Evolutionary conservation across 2,888 invertebrate genomes (phyloP), one percentile per base, ranked within the genome.

Genomic region (Andrena bicolor): DNA sequence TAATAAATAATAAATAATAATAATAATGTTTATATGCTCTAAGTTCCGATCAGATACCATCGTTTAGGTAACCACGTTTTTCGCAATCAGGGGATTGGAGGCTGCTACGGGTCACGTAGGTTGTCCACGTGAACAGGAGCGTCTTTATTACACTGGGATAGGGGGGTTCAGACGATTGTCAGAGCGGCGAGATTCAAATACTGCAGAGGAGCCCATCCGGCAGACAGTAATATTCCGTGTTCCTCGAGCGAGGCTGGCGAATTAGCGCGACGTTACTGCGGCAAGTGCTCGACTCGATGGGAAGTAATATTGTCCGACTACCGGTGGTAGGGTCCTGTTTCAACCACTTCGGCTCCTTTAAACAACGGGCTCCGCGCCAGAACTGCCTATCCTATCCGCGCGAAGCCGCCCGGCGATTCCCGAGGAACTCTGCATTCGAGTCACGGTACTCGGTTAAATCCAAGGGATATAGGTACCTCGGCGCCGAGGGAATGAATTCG

Each of bases 221-320:
- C 77, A 78, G 82, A 82, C 68, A 78, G 87, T 74, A 86, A 87
- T 85, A 86, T 85, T 80, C 75, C 86, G 77, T 84, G 82, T 78
- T 75, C 70, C 58, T 58, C 56, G 71, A 48, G 66, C 60, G 78
- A 64, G 80, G 68, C 74, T 66, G 71, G 41, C 79, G 84, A 88
- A 87, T 87, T 88, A 87, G 75, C 76, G 79, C 69, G 78, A 86
- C 86, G 79, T 87, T 87, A 86, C 85, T 63, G 75, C 75, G n/a
- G 76, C 72, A 65, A 84, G 82, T 73, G 73, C 86, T 88, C 82
- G 85, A 83, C 85, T 80, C 72, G 72, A 88, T 86, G 83, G 76
- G 75, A 83, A 86, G 88, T 88, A 88, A 88, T 88, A 88, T 86
- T 83, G 88, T 88, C 88, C 82, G 82, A 85, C 78, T 28, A 56